phyloP scores from a whole-genome alignment of 2,113 vertebrate genomes.

The Thunnus thynnus region DNA sequence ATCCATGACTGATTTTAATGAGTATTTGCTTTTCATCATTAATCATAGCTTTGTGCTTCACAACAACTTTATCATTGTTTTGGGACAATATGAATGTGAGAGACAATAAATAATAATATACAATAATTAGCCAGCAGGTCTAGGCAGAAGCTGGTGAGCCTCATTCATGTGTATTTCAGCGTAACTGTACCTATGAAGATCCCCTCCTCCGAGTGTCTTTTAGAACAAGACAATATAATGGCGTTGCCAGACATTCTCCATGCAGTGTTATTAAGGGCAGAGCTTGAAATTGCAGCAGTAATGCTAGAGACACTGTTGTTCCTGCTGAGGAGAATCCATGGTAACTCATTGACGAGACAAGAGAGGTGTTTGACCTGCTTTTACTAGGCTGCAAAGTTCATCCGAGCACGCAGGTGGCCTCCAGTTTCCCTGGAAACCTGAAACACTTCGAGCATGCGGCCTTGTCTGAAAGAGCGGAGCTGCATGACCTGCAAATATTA shows the following conservation, averaged over 20 bases:
- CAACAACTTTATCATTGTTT: conserved; percentile 40
- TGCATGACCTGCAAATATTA: conserved; percentile 43
- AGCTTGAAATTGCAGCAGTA: conserved; percentile 47
- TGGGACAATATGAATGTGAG: conserved; percentile 25
- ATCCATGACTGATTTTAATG: conserved; percentile 55
- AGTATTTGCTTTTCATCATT: conserved; percentile 53
- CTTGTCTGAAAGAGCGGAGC: conserved; percentile 45
- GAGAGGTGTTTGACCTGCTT: conserved; percentile 76
- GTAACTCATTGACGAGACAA: conserved; percentile 75
- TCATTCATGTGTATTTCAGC: conserved; percentile 47
- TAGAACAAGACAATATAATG: conserved; percentile 50
- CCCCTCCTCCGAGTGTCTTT: conserved; percentile 32
- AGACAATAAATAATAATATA: conserved; percentile 36
- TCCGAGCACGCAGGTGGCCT: conserved; percentile 56
- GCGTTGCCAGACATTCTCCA: conserved; percentile 38
- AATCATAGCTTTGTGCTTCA: conserved; percentile 43
- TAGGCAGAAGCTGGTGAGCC: conserved; percentile 41
- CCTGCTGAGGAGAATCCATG: conserved; percentile 52
- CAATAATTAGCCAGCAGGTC: conserved; percentile 46
- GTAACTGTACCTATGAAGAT: conserved; percentile 37
- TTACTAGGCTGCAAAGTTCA: conserved; percentile 77
- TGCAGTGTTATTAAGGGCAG: conserved; percentile 53
- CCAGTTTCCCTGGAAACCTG: conserved; percentile 78
- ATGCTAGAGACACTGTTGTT: conserved; percentile 24
- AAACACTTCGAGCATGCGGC: conserved; percentile 45